Evolutionary conservation across 2,797 vertebrate genomes (phyloP).

Genomic region (Sparus aurata): DNA sequence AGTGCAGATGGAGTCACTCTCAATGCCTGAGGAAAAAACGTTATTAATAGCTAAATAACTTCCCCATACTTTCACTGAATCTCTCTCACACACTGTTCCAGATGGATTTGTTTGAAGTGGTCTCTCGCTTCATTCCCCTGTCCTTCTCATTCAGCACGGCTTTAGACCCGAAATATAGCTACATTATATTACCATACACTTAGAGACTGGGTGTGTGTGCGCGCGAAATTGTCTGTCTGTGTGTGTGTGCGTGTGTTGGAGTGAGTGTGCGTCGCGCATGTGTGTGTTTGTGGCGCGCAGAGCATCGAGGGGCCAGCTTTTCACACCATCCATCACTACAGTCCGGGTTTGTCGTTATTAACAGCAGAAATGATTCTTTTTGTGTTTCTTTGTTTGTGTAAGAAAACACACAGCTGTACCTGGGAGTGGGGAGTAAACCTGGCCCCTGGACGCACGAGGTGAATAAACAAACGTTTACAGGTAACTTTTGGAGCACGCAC

Average conservation of each 20-base stretch:
- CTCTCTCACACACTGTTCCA: slow-evolving; percentile 93
- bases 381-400: slow-evolving; percentile 79
- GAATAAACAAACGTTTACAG: slow-evolving; percentile 4
- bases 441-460: neutral
- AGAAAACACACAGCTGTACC: slow-evolving; percentile 35
- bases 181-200: slow-evolving; percentile 92
- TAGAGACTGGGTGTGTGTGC: slow-evolving; percentile 61
- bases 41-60: slow-evolving; percentile 99
- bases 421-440: neutral
- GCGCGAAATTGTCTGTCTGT: neutral
- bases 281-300: slow-evolving; percentile 39
- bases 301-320: slow-evolving; percentile 31
- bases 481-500: neutral
- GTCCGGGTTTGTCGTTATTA: slow-evolving; percentile 80
- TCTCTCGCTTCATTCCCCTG: slow-evolving; percentile 90
- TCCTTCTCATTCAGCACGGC: slow-evolving; percentile 90
- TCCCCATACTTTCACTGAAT: slow-evolving; percentile 97
- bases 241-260: slow-evolving; percentile 1
- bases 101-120: slow-evolving; percentile 99
- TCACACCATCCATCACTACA: slow-evolving; percentile 37
- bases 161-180: slow-evolving; percentile 92
- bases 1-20: slow-evolving; percentile 94
- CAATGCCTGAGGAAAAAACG: slow-evolving; percentile 97
- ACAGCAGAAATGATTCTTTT: slow-evolving; percentile 74
- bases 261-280: neutral